Evolutionary conservation across 2,797 vertebrate genomes (phyloP), one percentile per base, ranked within the genome.

Genomic region (Thaleichthys pacificus): DNA sequence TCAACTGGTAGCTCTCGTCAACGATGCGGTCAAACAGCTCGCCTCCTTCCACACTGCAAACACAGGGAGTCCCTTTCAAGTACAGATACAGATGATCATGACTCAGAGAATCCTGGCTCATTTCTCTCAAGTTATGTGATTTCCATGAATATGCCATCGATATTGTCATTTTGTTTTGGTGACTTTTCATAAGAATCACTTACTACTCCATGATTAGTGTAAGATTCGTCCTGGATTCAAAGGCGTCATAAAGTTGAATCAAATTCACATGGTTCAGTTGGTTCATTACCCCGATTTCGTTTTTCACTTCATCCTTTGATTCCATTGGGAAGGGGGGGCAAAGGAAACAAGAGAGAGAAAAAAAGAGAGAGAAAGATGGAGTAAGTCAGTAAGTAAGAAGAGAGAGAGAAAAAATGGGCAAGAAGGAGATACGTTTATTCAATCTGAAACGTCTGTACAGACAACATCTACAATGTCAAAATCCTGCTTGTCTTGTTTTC

Each of bases 201-300:
- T 90, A 96, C 95, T 94, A 96, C 85, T 96, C 95, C 95, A 96
- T 94, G 75, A 96, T 90, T 28, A 96, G 89, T 4, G 94, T 95
- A 71, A 95, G 86, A 74, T 88, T 95, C 75, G 91, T 94, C 81
- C 93, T 94, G 77, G 90, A 85, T 85, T 96, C 95, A 69, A 95
- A 96, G 70, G 95, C 95, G 4, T 96, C 95, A 12, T 96, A 96
- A 54, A 96, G 93, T 79, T 96, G 95, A 77, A 96, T 95, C 78
- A 96, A 81, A 83, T 96, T 96, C 76, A 92, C 93, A 0, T 96
- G 95, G 77, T 93, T 94, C 51, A 96, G 84, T 74, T 96, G 95
- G 86, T 96, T 96, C 95, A 96, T 96, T 30, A 96, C 86, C 51
- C 90, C 94, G 63, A 96, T 93, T 87, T 96, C 95, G 67, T 96